Conservation (phyloP, 2,797 vertebrate species). For the Pempheris klunzingeri region DNA sequence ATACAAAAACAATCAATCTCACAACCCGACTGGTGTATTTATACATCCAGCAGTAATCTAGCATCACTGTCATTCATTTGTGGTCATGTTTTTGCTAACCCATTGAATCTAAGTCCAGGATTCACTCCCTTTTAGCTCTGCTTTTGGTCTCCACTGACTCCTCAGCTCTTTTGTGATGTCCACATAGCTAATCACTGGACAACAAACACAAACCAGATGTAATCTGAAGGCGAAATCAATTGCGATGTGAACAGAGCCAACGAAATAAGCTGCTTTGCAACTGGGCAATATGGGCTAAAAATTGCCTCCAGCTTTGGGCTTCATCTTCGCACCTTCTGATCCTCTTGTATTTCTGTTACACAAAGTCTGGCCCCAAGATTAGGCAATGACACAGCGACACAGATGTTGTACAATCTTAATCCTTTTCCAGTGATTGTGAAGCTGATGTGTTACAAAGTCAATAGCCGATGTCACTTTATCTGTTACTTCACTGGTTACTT, state of each 20-base stretch:
- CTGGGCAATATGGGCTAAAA: background rate
- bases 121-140: background rate
- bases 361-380: constrained; percentile 2
- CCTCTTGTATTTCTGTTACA: constrained; percentile 4
- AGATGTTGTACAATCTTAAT: constrained; percentile 35
- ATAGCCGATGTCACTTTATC: background rate
- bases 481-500: background rate
- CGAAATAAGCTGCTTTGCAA: constrained; percentile 13
- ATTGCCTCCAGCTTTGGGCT: background rate
- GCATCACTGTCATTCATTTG: background rate
- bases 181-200: constrained; percentile 15
- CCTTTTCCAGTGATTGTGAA: constrained; percentile 9
- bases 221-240: background rate
- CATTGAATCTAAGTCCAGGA: background rate
- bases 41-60: background rate
- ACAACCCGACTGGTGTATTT: no score
- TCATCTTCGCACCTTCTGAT: constrained; percentile 1
- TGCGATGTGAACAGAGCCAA: background rate
- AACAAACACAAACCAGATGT: constrained; percentile 13
- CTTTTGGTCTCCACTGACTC: background rate
- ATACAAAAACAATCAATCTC: no score
- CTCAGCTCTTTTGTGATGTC: constrained; percentile 23
- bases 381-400: background rate
- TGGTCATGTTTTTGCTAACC: background rate
- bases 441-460: background rate